phyloP scores from a whole-genome alignment of 2,797 vertebrate species.

The Artibeus jamaicensis region DNA sequence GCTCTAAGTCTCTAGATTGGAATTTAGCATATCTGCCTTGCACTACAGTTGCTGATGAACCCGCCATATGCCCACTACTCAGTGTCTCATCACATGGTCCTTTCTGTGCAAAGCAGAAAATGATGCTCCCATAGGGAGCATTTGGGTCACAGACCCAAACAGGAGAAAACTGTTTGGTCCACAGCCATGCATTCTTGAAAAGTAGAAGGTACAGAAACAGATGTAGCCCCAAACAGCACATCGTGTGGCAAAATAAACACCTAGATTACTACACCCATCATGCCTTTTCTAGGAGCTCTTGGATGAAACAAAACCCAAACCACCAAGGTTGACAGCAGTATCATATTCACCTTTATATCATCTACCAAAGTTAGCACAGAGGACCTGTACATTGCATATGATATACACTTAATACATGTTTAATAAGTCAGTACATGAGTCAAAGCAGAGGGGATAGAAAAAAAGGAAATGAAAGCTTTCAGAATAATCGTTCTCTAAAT shows the following conservation, averaged over 20 bases:
- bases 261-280: neutral
- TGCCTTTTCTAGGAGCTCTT: neutral
- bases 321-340: neutral
- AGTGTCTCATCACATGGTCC: neutral
- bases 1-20: neutral
- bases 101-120: neutral
- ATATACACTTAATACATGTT: neutral
- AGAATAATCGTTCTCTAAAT: neutral
- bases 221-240: neutral
- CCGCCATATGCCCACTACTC: neutral
- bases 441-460: neutral
- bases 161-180: neutral
- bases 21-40: neutral
- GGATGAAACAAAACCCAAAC: neutral
- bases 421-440: neutral
- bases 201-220: neutral
- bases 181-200: neutral
- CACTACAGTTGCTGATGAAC: neutral
- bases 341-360: neutral
- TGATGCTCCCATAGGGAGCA: neutral
- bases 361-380: neutral
- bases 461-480: neutral
- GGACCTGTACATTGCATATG: neutral
- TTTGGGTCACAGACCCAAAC: neutral
- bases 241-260: neutral